Evolutionary conservation across 2,888 invertebrate species (phyloP).

Genomic region (Acrobasis consociella): DNA sequence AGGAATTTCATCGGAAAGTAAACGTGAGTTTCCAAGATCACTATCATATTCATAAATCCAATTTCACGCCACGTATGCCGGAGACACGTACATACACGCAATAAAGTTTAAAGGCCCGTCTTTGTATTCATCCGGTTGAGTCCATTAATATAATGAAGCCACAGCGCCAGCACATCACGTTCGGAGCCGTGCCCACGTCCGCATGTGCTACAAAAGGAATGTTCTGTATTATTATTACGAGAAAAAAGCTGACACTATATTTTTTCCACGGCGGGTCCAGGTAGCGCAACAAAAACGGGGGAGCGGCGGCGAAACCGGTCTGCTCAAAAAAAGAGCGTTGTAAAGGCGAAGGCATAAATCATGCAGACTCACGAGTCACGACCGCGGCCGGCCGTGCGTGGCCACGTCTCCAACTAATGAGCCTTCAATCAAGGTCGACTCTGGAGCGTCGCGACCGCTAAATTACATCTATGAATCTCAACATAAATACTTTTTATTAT

Average conservation of each 20-base stretch:
- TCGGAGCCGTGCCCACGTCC: slow-evolving; percentile 68
- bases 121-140: slow-evolving; percentile 77
- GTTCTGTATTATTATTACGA: slow-evolving; percentile 77
- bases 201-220: slow-evolving; percentile 78
- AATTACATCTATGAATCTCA: slow-evolving; percentile 37
- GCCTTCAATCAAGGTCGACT: slow-evolving; percentile 79
- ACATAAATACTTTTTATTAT: slow-evolving; percentile 16
- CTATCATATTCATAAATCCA: slow-evolving; percentile 52
- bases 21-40: slow-evolving; percentile 39
- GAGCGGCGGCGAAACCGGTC: slow-evolving; percentile 69
- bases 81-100: slow-evolving; percentile 63
- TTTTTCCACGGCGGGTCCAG: slow-evolving; percentile 70
- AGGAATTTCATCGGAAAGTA: slow-evolving; percentile 23
- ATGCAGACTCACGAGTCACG: slow-evolving; percentile 72
- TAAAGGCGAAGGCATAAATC: slow-evolving; percentile 75
- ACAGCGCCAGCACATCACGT: slow-evolving; percentile 75
- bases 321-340: slow-evolving; percentile 58
- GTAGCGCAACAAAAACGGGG: slow-evolving; percentile 72
- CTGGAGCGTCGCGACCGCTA: slow-evolving; percentile 51
- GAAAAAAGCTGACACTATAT: slow-evolving; percentile 70
- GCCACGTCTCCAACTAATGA: slow-evolving; percentile 69
- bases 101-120: slow-evolving; percentile 72
- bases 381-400: slow-evolving; percentile 59
- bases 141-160: slow-evolving; percentile 80
- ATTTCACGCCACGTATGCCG: slow-evolving; percentile 59